These are phyloP conservation scores for Abrostola tripartita DNA, from an alignment of 2,888 invertebrate species.

Conservation along the genomic window DNA sequence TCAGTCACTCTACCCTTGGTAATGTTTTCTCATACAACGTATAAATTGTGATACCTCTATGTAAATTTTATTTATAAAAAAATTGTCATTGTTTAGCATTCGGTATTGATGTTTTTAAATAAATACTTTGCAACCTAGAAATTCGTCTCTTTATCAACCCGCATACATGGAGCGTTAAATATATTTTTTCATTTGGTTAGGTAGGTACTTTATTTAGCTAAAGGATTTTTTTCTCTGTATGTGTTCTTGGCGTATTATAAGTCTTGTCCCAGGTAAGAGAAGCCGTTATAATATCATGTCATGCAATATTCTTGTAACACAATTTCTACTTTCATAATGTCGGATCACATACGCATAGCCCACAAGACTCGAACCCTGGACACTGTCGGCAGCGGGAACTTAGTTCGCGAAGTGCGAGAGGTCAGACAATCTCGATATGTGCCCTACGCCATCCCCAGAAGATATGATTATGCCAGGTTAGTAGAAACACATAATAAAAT, in stretches of 20 bases:
- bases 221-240: background rate
- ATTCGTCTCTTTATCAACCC: slow-evolving; percentile 16
- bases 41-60: slow-evolving; percentile 71
- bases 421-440: slow-evolving; percentile 72
- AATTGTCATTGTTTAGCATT: slow-evolving; percentile 56
- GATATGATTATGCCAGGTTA: slow-evolving; percentile 70
- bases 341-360: slow-evolving; percentile 65
- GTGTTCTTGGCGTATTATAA: background rate
- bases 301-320: slow-evolving; percentile 5
- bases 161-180: background rate
- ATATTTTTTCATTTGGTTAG: no score
- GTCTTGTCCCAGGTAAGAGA: slow-evolving; percentile 46
- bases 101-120: slow-evolving; percentile 65
- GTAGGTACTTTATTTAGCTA: no score
- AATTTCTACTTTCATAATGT: slow-evolving; percentile 13
- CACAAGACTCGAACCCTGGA: slow-evolving; percentile 80
- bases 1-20: slow-evolving; percentile 43
- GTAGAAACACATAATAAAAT: slow-evolving; percentile 20
- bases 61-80: slow-evolving; percentile 60
- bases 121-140: slow-evolving; percentile 65
- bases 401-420: slow-evolving; percentile 77
- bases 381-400: slow-evolving; percentile 77
- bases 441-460: slow-evolving; percentile 66
- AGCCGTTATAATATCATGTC: slow-evolving; percentile 2
- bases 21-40: slow-evolving; percentile 61